Evolutionary conservation across 2,888 invertebrate genomes (phyloP), one percentile per base, ranked within the genome.

Genomic region (Drosophila tripunctata): DNA sequence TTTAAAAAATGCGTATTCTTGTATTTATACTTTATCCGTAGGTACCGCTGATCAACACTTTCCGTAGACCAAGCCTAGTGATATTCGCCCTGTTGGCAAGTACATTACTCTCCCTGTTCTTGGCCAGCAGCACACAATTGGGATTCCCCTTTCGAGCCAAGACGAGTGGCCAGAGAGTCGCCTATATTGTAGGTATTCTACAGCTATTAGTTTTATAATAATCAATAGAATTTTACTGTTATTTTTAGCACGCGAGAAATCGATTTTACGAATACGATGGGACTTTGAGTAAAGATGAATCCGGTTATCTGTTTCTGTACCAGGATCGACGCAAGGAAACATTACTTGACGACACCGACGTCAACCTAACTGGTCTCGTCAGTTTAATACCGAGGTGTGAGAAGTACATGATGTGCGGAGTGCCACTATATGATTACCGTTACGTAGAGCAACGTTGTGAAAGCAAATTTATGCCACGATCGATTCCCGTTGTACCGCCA

Each of bases 61-160:
- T 63, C 21, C 80, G 80, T 0, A 60, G 77, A 2, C 80, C 78
- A 1, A 62, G 67, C 8, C 17, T 58, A 1, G 38, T 78, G 12
- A 19, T 79, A 0, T 4, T 45, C 1, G n/a, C 40, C 5, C 41
- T 78, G 6, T 3, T 78, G 43, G 47, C 47, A 5, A 14, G 54
- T 3, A n/a, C 58, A 12, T 45, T 35, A 0, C 12, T 74, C 0
- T 15, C 67, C 4, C 24, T 66, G 2, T 67, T 41, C 4, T 22
- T 75, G 10, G 71, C 71, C 17, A 67, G 86, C n/a, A 88, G 92
- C 21, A 93, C 94, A 1, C 90, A 92, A 1, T 69, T 93, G 2
- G 93, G 94, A 7, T 93, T 93, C 74, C 94, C 94, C 1, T 94
- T 92, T 79, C 91, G 92, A 12, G 91, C 91, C 22, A 91, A 91